Conservation (phyloP, 2,888 invertebrate genomes). For the Cheilosia scutellata region DNA sequence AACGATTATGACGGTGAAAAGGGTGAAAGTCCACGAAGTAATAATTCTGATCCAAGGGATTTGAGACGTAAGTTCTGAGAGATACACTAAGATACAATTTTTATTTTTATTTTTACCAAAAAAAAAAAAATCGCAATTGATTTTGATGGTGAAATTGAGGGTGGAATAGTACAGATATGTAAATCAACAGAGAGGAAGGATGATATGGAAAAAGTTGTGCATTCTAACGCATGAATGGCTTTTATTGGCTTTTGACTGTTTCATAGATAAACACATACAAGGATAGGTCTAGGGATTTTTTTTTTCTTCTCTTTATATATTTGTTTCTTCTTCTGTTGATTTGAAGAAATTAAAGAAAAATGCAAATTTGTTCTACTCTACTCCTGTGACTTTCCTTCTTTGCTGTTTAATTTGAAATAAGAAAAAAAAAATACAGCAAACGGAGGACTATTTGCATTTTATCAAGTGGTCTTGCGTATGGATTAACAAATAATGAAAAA, state of each 20-base stretch:
- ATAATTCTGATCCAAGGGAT: conserved; percentile 85
- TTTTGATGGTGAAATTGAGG: conserved; percentile 44
- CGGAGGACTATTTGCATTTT: conserved; percentile 71
- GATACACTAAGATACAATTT: conserved; percentile 54
- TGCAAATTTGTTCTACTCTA: conserved; percentile 60
- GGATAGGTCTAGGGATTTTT: conserved; percentile 28
- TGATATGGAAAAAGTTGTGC: conserved; percentile 63
- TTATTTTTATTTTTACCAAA: conserved; percentile 33
- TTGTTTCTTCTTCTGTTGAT: conserved; percentile 51
- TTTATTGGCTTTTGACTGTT: conserved; percentile 71
- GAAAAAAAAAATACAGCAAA: conserved; percentile 2
- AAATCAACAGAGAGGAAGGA: conserved; percentile 63
- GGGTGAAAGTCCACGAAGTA: conserved; percentile 84
- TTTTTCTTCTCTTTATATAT: conserved; percentile 4
- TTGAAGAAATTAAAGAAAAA: conserved; percentile 75
- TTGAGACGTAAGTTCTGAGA: conserved; percentile 86
- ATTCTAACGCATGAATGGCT: conserved; percentile 73
- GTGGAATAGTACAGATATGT: conserved; percentile 43
- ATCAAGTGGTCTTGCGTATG: conserved; percentile 69
- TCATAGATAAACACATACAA: conserved; percentile 61
- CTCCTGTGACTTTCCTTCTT: conserved; percentile 36
- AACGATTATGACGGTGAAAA: conserved; percentile 86
- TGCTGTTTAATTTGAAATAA: conserved; percentile 61
- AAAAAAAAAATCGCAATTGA: conserved; percentile 59
- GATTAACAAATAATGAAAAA: conserved; percentile 66